Evolutionary conservation across 2,888 invertebrate genomes (phyloP).

Genomic region (Drosophila incognita): DNA sequence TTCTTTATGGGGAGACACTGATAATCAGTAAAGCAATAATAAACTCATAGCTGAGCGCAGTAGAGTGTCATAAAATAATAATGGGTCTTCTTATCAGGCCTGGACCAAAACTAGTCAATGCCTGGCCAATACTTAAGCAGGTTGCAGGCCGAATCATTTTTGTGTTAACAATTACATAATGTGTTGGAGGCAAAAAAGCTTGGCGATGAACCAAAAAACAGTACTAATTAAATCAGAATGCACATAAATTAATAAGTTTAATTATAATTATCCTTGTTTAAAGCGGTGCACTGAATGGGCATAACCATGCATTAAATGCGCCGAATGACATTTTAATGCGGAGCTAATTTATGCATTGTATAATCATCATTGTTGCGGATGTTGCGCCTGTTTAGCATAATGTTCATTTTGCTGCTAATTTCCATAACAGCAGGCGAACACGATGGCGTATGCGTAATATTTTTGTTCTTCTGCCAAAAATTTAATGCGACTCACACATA

Average conservation of each 20-base stretch:
- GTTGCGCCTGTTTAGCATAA: slow-evolving; percentile 40
- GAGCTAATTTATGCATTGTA: slow-evolving; percentile 46
- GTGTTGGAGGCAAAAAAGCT: background rate
- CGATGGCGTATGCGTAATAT: slow-evolving; percentile 51
- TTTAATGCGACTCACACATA: slow-evolving; percentile 27
- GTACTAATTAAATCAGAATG: slow-evolving; percentile 52
- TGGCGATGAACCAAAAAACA: background rate
- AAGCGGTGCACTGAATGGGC: slow-evolving; percentile 17
- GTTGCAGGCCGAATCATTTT: slow-evolving; percentile 2
- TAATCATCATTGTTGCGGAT: slow-evolving; percentile 6
- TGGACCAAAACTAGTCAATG: slow-evolving; percentile 13
- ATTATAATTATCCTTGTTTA: slow-evolving; percentile 32
- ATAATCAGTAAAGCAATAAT: slow-evolving; percentile 44
- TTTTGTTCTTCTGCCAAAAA: slow-evolving; percentile 3
- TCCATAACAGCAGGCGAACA: slow-evolving; percentile 42
- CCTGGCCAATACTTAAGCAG: background rate
- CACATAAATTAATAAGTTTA: slow-evolving; percentile 47
- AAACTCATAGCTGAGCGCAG: slow-evolving; percentile 16
- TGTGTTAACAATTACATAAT: slow-evolving; percentile 8
- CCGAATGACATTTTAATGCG: slow-evolving; percentile 42
- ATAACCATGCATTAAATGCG: slow-evolving; percentile 24
- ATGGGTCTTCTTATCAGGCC: slow-evolving; percentile 40
- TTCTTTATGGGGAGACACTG: background rate
- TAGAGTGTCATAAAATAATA: slow-evolving; percentile 36
- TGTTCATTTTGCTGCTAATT: slow-evolving; percentile 31